These are phyloP conservation scores for Anguilla pacifica DNA, from an alignment of 2,797 vertebrate genomes.

Conservation along the genomic window DNA sequence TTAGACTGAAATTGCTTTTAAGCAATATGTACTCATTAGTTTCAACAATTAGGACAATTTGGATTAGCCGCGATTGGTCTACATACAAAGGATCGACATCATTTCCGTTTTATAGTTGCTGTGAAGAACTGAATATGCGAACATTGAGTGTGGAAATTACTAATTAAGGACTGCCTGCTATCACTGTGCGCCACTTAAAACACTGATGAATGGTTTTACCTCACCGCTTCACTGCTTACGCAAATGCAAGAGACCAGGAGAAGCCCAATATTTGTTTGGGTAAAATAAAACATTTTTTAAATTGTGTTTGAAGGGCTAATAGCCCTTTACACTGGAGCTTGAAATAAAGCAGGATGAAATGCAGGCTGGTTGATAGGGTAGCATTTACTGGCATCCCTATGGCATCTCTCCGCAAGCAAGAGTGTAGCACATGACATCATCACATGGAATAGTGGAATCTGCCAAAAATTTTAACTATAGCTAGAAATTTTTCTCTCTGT, in stretches of 20 bases:
- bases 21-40: neutral
- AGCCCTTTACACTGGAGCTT: neutral
- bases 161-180: neutral
- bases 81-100: neutral
- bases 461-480: neutral
- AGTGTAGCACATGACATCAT: neutral
- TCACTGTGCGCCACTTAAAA: neutral
- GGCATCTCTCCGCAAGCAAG: neutral
- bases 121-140: neutral
- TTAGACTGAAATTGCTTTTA: neutral
- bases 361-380: neutral
- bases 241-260: neutral
- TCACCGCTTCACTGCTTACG: neutral
- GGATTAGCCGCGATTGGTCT: neutral
- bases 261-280: neutral
- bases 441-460: neutral
- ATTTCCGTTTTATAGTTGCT: neutral
- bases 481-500: neutral
- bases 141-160: conserved; percentile 3
- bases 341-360: neutral
- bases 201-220: neutral
- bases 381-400: neutral
- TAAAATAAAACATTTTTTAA: neutral
- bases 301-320: neutral
- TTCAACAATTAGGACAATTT: neutral